These are phyloP conservation scores for Odontophorus gujanensis DNA, from an alignment of 2,113 vertebrate genomes.

Conservation along the genomic window DNA sequence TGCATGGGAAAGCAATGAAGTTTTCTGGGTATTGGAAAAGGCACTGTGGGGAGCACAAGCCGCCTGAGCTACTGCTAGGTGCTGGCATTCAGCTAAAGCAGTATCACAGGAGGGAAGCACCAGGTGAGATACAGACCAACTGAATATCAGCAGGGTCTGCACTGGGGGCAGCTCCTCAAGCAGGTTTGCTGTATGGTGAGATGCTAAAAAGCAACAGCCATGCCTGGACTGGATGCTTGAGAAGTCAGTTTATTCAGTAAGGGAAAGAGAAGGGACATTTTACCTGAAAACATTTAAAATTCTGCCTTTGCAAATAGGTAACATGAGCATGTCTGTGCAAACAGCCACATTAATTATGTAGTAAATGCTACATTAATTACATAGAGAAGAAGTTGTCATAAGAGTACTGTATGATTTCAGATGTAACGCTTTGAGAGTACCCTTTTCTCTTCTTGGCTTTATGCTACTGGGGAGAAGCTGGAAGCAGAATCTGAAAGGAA, in stretches of 20 bases:
- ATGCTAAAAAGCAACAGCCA: neutral
- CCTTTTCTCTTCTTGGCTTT: neutral
- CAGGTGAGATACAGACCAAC: fast-evolving
- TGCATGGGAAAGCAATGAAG: neutral
- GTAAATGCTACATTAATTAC: too few relatives aligned
- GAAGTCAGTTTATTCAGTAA: neutral
- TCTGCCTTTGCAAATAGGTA: neutral
- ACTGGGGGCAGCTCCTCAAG: neutral
- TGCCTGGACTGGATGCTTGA: neutral
- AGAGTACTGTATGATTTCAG: fast-evolving
- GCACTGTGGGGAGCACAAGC: neutral
- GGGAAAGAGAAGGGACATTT: neutral
- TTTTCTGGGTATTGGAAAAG: neutral
- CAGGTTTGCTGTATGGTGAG: neutral
- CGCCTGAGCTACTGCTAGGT: neutral
- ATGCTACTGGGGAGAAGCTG: neutral
- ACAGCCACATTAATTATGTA: neutral
- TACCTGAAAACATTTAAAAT: neutral
- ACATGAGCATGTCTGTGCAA: neutral
- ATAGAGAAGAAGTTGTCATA: neutral
- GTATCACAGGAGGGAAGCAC: neutral
- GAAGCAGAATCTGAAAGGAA: neutral
- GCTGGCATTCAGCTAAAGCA: neutral
- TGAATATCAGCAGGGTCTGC: neutral
- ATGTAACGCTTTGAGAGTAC: neutral